A percentile compares a stretch with the other conserved stretches of the same genome.
phyloP scores from a whole-genome alignment of 2,113 vertebrate genomes.

The Haliaeetus leucogaster region DNA sequence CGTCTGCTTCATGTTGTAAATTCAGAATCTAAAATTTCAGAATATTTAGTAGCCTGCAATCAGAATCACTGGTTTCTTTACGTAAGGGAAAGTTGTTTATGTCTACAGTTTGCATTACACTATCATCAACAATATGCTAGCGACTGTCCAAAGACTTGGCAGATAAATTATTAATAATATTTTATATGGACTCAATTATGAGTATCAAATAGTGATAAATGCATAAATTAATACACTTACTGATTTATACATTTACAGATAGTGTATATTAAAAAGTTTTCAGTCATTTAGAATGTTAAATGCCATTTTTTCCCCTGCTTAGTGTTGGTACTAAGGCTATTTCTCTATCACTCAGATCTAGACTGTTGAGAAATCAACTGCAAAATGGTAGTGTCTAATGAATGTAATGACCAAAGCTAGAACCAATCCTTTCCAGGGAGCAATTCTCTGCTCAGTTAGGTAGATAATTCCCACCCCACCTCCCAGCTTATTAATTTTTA shows the following conservation, averaged over 20 bases:
- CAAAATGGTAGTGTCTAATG: not conserved
- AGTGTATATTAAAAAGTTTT: not conserved
- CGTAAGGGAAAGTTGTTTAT: not conserved
- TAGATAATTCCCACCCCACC: fast-evolving
- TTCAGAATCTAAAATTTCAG: slow-evolving; percentile 53
- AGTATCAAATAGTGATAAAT: not conserved
- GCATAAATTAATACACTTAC: not conserved
- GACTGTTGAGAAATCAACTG: not conserved
- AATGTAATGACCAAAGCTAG: not conserved
- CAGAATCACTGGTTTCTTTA: not conserved
- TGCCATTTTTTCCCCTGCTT: not conserved
- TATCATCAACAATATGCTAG: not conserved
- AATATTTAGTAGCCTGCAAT: slow-evolving; percentile 9
- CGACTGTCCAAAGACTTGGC: not conserved
- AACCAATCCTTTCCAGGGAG: not conserved
- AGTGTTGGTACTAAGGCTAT: not conserved
- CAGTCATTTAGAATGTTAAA: not conserved
- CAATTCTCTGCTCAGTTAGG: not conserved
- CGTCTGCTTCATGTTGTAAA: slow-evolving; percentile 4
- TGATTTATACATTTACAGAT: not conserved
- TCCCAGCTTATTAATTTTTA: not conserved
- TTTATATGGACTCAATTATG: not conserved
- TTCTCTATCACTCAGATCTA: not conserved
- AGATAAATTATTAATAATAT: slow-evolving; percentile 4
- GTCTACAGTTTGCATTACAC: slow-evolving; percentile 7